A percentile compares a stretch with the other conserved stretches of the same genome.
Evolutionary conservation across 30 jellyfish, hydroid and myxozoan species (phyloP).

Genomic region (Aurelia aurita complex sp. Pacific): DNA sequence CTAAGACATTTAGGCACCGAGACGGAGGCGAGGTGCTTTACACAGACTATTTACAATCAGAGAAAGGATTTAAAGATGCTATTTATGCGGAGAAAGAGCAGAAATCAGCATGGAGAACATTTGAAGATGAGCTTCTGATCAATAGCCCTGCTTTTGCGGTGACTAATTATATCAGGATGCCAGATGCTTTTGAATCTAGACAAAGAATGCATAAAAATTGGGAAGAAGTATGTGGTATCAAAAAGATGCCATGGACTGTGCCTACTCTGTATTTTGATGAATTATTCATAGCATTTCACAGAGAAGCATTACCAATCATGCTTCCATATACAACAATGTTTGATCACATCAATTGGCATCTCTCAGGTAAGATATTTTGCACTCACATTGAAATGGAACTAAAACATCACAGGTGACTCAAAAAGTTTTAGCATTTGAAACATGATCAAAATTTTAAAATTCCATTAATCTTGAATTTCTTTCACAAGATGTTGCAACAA

Average conservation of each 20-base stretch:
- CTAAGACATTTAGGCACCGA: conserved; percentile 5
- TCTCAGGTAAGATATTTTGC: conserved; percentile 12
- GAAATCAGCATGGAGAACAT: conserved; percentile 62
- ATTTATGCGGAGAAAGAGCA: conserved; percentile 16
- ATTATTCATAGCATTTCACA: conserved; percentile 67
- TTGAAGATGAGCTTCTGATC: conserved; percentile 46
- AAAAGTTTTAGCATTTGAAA: too few species aligned
- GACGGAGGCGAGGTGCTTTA: conserved; percentile 28
- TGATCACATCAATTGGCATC: conserved; percentile 51
- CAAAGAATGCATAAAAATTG: conserved; percentile 35
- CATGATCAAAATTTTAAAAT: too few species aligned
- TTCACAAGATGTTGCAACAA: too few species aligned
- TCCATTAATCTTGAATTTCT: too few species aligned
- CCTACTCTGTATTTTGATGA: conserved; percentile 65
- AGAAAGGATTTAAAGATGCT: conserved; percentile 53
- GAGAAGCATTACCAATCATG: conserved; percentile 64
- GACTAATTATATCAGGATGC: conserved; percentile 31
- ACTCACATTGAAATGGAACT: too few species aligned
- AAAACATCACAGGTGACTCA: too few species aligned
- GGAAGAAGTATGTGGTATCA: conserved; percentile 45
- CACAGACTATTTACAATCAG: conserved; percentile 14
- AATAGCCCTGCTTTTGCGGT: conserved; percentile 74
- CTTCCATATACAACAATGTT: conserved; percentile 58
- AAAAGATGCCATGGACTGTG: conserved; percentile 56
- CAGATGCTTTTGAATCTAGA: conserved; percentile 32